Conservation (phyloP, 2,888 invertebrate genomes). For the Drosophila conformis region DNA sequence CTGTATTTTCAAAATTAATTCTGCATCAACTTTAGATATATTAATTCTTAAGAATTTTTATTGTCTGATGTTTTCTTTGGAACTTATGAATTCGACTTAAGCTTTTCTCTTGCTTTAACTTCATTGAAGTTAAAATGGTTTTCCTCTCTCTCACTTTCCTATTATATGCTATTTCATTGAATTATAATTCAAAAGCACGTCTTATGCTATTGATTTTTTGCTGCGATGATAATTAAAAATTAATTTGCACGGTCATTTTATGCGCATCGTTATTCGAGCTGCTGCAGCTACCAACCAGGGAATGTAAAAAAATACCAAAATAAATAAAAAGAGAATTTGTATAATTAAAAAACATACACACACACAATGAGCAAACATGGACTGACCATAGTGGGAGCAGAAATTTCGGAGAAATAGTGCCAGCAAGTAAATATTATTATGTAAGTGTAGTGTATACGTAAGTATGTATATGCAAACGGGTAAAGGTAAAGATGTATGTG, state of each 20-base stretch:
- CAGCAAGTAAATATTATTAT: slow-evolving; percentile 14
- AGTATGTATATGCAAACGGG: slow-evolving; percentile 9
- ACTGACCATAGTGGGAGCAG: slow-evolving; percentile 7
- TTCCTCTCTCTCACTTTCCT: slow-evolving; percentile 10
- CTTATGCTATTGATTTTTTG: slow-evolving; percentile 64
- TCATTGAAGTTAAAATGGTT: not conserved
- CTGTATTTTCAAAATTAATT: not conserved
- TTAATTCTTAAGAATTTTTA: not conserved
- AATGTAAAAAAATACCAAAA: slow-evolving; percentile 50
- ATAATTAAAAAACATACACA: slow-evolving; percentile 66
- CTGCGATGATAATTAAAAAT: slow-evolving; percentile 75
- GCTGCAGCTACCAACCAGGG: slow-evolving; percentile 34
- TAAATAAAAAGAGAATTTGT: slow-evolving; percentile 58
- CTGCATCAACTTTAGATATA: not conserved
- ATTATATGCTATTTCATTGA: slow-evolving; percentile 27
- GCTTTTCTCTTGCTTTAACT: not conserved
- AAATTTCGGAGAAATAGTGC: slow-evolving; percentile 12
- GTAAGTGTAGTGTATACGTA: slow-evolving; percentile 1
- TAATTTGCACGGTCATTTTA: slow-evolving; percentile 65
- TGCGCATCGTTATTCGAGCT: slow-evolving; percentile 39
- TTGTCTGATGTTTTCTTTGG: not conserved
- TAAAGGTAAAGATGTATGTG: not conserved
- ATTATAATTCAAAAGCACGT: slow-evolving; percentile 53
- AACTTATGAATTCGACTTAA: not conserved
- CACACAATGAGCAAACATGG: slow-evolving; percentile 9